Percentiles rank a stretch among this genome's conserved stretches.
Evolutionary conservation across 2,113 vertebrate genomes (phyloP).

Genomic region (Cyphomyrus discorhynchus): DNA sequence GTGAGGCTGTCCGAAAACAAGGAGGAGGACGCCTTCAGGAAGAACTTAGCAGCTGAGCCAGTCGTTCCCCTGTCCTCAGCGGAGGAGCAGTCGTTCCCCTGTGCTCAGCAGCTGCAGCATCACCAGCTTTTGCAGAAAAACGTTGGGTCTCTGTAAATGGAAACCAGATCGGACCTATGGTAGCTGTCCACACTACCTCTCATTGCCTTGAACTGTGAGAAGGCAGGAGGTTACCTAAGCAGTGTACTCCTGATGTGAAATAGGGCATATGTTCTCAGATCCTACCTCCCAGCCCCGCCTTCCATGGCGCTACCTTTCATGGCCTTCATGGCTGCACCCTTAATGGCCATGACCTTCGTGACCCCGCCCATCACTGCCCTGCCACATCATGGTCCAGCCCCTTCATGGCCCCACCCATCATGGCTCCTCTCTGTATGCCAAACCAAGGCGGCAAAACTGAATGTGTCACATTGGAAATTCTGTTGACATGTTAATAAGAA

Average conservation of each 20-base stretch:
- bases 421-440: slow-evolving; percentile 5
- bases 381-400: background rate
- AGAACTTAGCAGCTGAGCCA: background rate
- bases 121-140: background rate
- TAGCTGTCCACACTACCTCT: background rate
- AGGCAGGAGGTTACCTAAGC: background rate
- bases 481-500: slow-evolving; percentile 34
- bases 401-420: background rate
- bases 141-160: background rate
- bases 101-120: background rate
- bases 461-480: slow-evolving; percentile 36
- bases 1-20: background rate
- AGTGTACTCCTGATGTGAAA: background rate
- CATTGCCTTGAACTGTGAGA: background rate
- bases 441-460: slow-evolving; percentile 3
- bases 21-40: background rate
- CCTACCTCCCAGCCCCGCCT: background rate
- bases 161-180: background rate
- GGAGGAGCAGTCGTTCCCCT: no score
- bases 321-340: background rate
- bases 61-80: background rate
- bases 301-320: background rate
- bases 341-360: background rate
- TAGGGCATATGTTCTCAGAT: background rate
- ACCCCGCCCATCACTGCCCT: background rate